phyloP scores from a whole-genome alignment of 2,888 invertebrate species.

The Calameuta idolon region DNA sequence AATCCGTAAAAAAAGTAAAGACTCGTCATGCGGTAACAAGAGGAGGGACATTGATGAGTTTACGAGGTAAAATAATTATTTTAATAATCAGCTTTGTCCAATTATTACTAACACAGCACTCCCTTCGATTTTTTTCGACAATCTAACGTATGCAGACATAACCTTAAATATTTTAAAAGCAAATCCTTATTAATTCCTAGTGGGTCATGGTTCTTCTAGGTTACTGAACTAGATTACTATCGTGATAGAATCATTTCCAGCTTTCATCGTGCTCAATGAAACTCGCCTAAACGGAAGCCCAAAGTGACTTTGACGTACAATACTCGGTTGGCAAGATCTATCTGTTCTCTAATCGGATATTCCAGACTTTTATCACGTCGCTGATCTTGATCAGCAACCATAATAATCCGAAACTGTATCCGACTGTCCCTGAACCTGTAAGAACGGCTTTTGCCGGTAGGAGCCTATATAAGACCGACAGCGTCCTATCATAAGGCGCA shows the following conservation, averaged over 20 bases:
- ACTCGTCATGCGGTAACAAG: background rate
- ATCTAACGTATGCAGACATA: background rate
- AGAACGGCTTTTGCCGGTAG: conserved; percentile 52
- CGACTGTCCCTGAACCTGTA: conserved; percentile 51
- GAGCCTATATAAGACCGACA: conserved; percentile 56
- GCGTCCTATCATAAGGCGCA: conserved; percentile 53
- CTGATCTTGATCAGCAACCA: conserved; percentile 5
- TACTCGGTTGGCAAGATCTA: background rate
- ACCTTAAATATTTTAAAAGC: background rate
- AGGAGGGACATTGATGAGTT: background rate
- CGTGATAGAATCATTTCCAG: background rate
- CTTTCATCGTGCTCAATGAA: background rate
- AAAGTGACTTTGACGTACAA: background rate
- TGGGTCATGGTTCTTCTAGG: background rate
- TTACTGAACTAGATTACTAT: background rate
- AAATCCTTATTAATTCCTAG: background rate
- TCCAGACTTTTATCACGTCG: background rate
- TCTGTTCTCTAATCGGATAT: background rate
- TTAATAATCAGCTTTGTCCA: background rate
- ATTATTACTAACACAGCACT: background rate
- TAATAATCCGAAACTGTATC: conserved; percentile 39
- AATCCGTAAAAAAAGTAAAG: background rate
- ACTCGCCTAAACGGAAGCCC: background rate
- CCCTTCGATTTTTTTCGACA: background rate
- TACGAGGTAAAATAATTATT: background rate